Evolutionary conservation across 2,888 invertebrate species (phyloP).

Genomic region (Coronaproctus castanopsis): DNA sequence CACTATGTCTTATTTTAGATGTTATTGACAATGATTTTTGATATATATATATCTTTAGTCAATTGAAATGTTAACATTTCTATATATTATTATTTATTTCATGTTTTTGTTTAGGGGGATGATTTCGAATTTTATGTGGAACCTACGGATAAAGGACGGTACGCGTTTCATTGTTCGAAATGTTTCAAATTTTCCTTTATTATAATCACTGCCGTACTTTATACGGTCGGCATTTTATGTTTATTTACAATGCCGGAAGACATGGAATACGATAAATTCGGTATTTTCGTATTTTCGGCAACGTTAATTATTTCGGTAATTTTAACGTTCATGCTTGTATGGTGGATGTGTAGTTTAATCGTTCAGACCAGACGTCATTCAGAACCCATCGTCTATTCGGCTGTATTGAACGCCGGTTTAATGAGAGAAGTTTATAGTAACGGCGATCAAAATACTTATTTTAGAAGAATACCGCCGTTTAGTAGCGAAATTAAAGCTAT

Average conservation of each 20-base stretch:
- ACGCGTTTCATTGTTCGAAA: not conserved
- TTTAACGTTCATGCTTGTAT: not conserved
- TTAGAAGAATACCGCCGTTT: not conserved
- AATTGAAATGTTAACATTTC: not conserved
- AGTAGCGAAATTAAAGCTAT: not conserved
- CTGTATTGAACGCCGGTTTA: not conserved
- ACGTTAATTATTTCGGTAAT: not conserved
- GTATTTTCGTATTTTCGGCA: not conserved
- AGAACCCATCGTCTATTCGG: not conserved
- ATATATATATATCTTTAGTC: too few species aligned
- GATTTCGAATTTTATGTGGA: slow-evolving; percentile 12
- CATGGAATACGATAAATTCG: not conserved
- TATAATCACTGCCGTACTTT: not conserved
- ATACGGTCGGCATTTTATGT: not conserved
- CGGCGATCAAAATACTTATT: not conserved
- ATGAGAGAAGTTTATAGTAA: not conserved
- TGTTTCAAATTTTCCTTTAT: not conserved
- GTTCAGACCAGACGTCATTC: not conserved
- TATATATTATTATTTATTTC: not conserved
- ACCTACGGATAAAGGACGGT: not conserved
- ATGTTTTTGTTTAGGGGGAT: slow-evolving; percentile 5
- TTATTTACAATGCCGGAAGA: not conserved
- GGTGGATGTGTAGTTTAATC: not conserved
- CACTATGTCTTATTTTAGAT: too few species aligned
- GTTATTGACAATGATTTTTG: too few species aligned